Conservation (phyloP, 2,888 invertebrate genomes). For the Timema podura region DNA sequence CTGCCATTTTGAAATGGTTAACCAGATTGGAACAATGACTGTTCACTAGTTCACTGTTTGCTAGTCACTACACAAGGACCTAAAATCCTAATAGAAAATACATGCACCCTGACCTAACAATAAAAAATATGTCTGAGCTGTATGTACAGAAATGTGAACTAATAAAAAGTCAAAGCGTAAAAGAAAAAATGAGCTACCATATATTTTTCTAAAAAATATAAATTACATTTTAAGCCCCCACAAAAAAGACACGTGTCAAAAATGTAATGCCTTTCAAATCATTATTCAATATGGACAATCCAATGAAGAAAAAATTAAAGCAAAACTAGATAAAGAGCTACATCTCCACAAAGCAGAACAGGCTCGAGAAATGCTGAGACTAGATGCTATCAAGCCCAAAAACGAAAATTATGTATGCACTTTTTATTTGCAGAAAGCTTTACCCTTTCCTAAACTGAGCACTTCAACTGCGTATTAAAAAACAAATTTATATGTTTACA, state of each 20-base stretch:
- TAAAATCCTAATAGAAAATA: background rate
- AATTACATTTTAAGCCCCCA: background rate
- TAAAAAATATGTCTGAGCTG: background rate
- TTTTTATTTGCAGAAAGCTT: background rate
- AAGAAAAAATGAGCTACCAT: background rate
- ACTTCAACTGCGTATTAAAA: background rate
- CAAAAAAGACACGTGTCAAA: slow-evolving; percentile 11
- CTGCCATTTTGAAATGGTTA: no score
- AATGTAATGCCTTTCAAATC: slow-evolving; percentile 3
- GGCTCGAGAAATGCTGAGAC: background rate
- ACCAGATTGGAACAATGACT: no score
- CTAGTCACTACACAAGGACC: background rate
- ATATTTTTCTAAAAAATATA: background rate
- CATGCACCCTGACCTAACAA: background rate
- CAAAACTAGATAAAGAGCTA: background rate
- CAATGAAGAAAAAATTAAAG: background rate
- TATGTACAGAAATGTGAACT: background rate
- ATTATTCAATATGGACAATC: background rate
- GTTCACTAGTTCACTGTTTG: no score
- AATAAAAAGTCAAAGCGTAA: background rate
- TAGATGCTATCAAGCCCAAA: background rate
- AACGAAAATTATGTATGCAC: background rate
- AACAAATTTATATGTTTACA: background rate
- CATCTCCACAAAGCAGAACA: slow-evolving; percentile 1
- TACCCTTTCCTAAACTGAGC: background rate